A percentile compares a stretch with the other conserved stretches of the same genome.
Conservation (phyloP, 2,113 vertebrate species). For the Stomatorhinus ivindoensis region DNA sequence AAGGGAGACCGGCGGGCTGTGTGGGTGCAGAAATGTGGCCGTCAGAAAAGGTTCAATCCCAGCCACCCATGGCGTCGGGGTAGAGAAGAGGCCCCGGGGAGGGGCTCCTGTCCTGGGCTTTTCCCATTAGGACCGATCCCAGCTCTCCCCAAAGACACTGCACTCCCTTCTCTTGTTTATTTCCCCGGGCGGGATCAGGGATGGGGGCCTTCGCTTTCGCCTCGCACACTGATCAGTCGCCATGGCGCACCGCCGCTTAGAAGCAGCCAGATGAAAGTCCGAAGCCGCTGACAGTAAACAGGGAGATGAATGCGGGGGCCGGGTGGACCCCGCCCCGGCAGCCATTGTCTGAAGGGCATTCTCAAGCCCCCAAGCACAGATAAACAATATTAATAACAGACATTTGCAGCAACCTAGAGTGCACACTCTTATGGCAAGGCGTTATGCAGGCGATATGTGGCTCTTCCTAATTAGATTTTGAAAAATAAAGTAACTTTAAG, state of each 20-base stretch:
- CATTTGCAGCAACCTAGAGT: constrained; percentile 28
- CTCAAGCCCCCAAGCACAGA: constrained; percentile 36
- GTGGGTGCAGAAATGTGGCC: neutral
- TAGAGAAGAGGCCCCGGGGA: neutral
- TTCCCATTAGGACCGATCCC: neutral
- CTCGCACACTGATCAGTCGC: constrained; percentile 30
- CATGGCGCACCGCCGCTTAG: neutral
- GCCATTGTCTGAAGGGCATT: constrained; percentile 40
- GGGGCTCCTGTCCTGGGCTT: neutral
- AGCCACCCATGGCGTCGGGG: neutral
- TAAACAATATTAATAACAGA: constrained; percentile 55
- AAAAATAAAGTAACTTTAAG: neutral
- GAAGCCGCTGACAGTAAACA: neutral
- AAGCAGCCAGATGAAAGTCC: constrained; percentile 14
- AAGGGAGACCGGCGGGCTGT: neutral
- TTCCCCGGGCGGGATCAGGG: neutral
- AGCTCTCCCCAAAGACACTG: neutral
- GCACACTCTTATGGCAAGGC: neutral
- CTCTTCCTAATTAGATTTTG: neutral
- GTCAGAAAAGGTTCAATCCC: neutral
- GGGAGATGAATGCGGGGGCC: constrained; percentile 37
- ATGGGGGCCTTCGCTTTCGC: neutral
- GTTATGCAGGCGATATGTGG: neutral
- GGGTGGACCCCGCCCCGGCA: constrained; percentile 47
- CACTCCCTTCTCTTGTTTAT: neutral